Conservation (phyloP, 2,797 vertebrate genomes). For the Tolypeutes matacus region DNA sequence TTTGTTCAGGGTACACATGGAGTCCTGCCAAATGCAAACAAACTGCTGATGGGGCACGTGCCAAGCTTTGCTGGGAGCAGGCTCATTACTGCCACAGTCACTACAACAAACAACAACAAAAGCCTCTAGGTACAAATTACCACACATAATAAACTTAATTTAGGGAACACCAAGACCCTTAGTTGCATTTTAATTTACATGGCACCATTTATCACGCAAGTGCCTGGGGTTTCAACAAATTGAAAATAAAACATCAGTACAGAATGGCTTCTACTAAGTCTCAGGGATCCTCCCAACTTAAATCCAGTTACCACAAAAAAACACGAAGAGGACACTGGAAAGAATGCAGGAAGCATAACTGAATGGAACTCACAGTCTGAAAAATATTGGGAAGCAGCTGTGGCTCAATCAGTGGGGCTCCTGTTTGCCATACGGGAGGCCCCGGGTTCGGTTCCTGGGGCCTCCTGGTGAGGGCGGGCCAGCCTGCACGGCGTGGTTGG, state of each 20-base stretch:
- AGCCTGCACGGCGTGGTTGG: too few species aligned
- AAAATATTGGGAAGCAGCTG: too few species aligned
- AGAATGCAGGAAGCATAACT: background rate
- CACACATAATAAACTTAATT: constrained; percentile 79
- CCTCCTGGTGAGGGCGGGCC: too few species aligned
- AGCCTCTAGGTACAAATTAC: constrained; percentile 80
- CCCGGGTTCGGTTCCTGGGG: too few species aligned
- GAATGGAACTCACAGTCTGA: background rate
- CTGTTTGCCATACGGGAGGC: too few species aligned
- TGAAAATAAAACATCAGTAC: constrained; percentile 57
- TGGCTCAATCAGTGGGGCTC: too few species aligned
- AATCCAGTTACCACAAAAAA: background rate
- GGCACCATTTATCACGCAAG: constrained; percentile 61
- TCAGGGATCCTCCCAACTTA: background rate
- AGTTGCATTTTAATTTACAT: constrained; percentile 74
- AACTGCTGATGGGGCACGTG: constrained; percentile 14
- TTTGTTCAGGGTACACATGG: constrained; percentile 71
- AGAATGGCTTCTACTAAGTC: background rate
- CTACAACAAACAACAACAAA: constrained; percentile 80
- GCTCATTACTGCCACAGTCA: constrained; percentile 74
- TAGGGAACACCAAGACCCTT: constrained; percentile 78
- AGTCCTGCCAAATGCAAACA: constrained; percentile 75
- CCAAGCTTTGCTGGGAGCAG: constrained; percentile 69
- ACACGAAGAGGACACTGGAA: background rate
- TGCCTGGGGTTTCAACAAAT: constrained; percentile 25